Conservation (phyloP, 2,797 vertebrate species). For the Stomatorhinus walkeri region DNA sequence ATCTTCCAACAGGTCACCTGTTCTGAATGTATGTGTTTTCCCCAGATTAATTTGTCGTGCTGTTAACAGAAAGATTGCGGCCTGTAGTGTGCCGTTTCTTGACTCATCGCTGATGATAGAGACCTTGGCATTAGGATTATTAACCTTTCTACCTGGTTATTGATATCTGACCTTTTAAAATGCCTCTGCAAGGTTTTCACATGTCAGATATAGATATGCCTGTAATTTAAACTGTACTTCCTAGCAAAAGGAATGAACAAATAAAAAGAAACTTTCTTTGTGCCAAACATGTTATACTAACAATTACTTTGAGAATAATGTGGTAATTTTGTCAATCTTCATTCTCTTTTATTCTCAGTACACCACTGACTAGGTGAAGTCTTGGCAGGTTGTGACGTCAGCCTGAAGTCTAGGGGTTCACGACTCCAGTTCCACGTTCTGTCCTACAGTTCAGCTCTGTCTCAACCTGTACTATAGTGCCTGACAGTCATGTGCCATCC, state of each 20-base stretch:
- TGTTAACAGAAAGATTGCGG: background rate
- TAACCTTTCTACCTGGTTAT: background rate
- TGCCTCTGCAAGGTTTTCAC: constrained; percentile 11
- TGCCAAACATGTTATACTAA: background rate
- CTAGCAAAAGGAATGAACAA: background rate
- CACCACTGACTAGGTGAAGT: background rate
- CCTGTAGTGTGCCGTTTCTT: background rate
- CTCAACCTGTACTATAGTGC: background rate
- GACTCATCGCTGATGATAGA: background rate
- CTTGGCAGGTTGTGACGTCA: background rate
- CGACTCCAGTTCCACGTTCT: background rate
- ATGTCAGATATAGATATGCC: constrained; percentile 12
- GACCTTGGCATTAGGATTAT: background rate
- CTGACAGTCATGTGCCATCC: background rate
- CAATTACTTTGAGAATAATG: background rate
- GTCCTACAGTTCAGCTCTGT: background rate
- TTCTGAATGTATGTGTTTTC: background rate
- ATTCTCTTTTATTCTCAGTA: background rate
- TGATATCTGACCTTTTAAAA: constrained; percentile 19
- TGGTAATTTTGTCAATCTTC: background rate
- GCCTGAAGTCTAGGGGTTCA: background rate
- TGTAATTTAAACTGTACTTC: background rate
- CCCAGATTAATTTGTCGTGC: background rate
- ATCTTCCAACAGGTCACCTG: background rate
- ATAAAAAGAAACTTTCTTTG: background rate